A percentile compares a stretch with the other conserved stretches of the same genome.
These are phyloP conservation scores for Boloria selene DNA, from an alignment of 2,888 invertebrate species.

Conservation along the genomic window DNA sequence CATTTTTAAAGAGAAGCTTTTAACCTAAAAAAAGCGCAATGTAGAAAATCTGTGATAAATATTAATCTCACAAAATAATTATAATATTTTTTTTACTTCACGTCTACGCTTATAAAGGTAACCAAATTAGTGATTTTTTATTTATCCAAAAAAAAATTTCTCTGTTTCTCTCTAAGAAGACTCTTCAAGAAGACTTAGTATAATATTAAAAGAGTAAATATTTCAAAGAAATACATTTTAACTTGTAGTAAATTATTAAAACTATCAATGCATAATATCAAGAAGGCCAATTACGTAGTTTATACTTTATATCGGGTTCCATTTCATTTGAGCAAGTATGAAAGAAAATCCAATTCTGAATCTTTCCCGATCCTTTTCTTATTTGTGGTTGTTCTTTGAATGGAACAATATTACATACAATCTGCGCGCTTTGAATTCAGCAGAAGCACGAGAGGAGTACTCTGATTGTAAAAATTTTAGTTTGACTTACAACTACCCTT, in stretches of 20 bases:
- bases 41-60: too few species aligned
- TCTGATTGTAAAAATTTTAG: conserved; percentile 17
- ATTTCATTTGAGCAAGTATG: conserved; percentile 23
- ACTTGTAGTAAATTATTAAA: not conserved
- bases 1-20: too few species aligned
- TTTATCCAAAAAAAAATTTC: too few species aligned
- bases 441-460: conserved; percentile 29
- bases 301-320: conserved; percentile 20
- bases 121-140: too few species aligned
- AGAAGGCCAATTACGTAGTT: conserved; percentile 11
- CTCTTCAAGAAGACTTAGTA: too few species aligned
- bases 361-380: conserved; percentile 33
- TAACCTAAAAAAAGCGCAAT: too few species aligned
- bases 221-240: not conserved
- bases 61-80: too few species aligned
- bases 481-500: conserved; percentile 5
- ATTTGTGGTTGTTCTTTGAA: conserved; percentile 43
- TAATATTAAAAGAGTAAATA: too few species aligned
- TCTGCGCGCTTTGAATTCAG: conserved; percentile 33
- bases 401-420: conserved; percentile 41
- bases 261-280: not conserved
- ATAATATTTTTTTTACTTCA: too few species aligned
- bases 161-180: too few species aligned
- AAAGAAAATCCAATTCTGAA: conserved; percentile 37
- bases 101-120: too few species aligned